Evolutionary conservation across 2,888 invertebrate genomes (phyloP).

Genomic region (Biston stratarius): DNA sequence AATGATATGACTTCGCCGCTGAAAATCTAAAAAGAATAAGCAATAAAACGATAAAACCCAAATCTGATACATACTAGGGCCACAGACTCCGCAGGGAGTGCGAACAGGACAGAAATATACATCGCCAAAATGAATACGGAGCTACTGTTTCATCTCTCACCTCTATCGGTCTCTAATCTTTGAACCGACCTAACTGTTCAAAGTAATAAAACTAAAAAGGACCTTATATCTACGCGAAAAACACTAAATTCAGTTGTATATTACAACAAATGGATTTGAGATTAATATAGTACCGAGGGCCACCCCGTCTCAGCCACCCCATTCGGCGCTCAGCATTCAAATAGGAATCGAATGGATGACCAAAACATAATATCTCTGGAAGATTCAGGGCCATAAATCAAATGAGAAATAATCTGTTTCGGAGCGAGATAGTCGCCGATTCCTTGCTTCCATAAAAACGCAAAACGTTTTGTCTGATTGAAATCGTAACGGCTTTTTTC

Average conservation of each 20-base stretch:
- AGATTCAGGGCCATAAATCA: conserved; percentile 86
- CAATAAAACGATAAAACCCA: conserved; percentile 87
- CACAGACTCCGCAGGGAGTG: conserved; percentile 79
- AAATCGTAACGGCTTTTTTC: conserved; percentile 82
- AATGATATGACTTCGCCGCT: conserved; percentile 86
- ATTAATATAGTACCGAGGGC: conserved; percentile 85
- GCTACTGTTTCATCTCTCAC: conserved; percentile 87
- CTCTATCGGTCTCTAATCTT: conserved; percentile 83
- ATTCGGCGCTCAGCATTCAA: conserved; percentile 85
- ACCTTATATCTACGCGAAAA: conserved; percentile 68
- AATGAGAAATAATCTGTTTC: conserved; percentile 87
- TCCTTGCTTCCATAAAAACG: conserved; percentile 83
- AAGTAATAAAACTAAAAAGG: conserved; percentile 69
- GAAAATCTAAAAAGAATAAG: conserved; percentile 87
- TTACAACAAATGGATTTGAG: conserved; percentile 86
- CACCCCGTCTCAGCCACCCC: conserved; percentile 85
- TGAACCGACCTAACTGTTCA: conserved; percentile 82
- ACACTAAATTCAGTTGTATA: conserved; percentile 75
- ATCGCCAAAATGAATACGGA: conserved; percentile 82
- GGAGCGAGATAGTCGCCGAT: conserved; percentile 85
- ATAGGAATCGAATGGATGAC: conserved; percentile 87
- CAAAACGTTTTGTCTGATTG: conserved; percentile 86
- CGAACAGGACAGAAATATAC: conserved; percentile 77
- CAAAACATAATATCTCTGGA: conserved; percentile 87
- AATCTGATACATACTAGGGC: conserved; percentile 86